Evolutionary conservation across 2,888 invertebrate genomes (phyloP), one percentile per base, ranked within the genome.

Genomic region (Apotomis betuletana): DNA sequence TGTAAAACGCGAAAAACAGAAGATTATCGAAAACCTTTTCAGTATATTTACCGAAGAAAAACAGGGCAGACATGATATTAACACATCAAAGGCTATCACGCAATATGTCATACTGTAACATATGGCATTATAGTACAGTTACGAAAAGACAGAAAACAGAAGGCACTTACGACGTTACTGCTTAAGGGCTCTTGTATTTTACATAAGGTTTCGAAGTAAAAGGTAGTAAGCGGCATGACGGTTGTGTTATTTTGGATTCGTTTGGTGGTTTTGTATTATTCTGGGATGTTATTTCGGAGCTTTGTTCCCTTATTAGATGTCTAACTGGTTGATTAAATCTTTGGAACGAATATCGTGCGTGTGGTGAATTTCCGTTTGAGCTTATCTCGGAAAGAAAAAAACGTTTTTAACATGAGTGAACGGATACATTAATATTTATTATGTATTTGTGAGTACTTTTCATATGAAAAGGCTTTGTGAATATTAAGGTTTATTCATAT

Each of bases 31-130:
- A 72, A 72, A 67, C 46, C 38, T 51, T 67, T 67, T 73, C 59
- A 49, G 49, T 58, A 63, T 73, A 69, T 63, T 73, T 73, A 44
- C 67, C 38, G 38, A 69, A 67, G 62, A 63, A 62, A 75, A 73
- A 68, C 67, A 59, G 67, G 49, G 46, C 36, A 67, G 58, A 63
- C 65, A 68, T 55, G 67, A 73, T 77, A 77, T 77, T 75, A 77
- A 77, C 77, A 75, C 75, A 75, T 75, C 74, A 75, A 70, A 61
- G 64, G 52, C 59, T 70, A 74, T 75, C 75, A 75, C 73, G 77
- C 75, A 59, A 76, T 70, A 71, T 73, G 74, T 73, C 63, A 70
- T 65, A 60, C 46, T n/a, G 69, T 59, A 69, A 61, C 63, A 69
- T 59, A 69, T 72, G 72, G 67, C 36, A n/a, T 54, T 8, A 4